Conservation (phyloP, 2,113 vertebrate genomes). For the Strix uralensis region DNA sequence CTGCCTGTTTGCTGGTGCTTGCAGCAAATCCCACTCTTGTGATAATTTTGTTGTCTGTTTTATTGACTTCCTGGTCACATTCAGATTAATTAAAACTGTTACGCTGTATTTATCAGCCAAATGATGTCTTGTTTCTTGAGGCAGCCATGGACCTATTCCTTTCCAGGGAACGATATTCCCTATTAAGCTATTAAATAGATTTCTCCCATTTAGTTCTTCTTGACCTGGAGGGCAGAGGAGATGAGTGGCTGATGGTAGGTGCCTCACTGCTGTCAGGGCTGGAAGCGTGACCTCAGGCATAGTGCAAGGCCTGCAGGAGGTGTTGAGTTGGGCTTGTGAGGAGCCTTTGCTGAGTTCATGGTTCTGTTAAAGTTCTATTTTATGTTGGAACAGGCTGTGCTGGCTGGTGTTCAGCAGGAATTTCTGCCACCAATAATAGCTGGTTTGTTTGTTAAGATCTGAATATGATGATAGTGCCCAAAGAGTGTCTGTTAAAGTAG, state of each 20-base stretch:
- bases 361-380: background rate
- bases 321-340: fast-evolving
- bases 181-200: background rate
- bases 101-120: background rate
- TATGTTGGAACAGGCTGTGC: background rate
- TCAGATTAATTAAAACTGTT: background rate
- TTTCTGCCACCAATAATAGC: background rate
- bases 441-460: background rate
- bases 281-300: fast-evolving
- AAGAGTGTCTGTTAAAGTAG: background rate
- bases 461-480: background rate
- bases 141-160: background rate
- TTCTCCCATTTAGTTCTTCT: background rate
- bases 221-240: background rate
- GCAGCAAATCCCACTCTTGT: background rate
- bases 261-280: background rate
- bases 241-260: background rate
- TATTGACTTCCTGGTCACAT: background rate
- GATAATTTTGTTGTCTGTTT: background rate
- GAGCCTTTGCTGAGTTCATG: background rate
- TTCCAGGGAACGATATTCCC: background rate
- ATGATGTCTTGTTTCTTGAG: background rate
- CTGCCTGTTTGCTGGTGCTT: background rate
- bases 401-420: background rate
- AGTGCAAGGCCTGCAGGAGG: background rate